Percentiles rank a stretch among this genome's conserved stretches.
Evolutionary conservation across 2,888 invertebrate species (phyloP).

Genomic region (Lasioglossum marginatum): DNA sequence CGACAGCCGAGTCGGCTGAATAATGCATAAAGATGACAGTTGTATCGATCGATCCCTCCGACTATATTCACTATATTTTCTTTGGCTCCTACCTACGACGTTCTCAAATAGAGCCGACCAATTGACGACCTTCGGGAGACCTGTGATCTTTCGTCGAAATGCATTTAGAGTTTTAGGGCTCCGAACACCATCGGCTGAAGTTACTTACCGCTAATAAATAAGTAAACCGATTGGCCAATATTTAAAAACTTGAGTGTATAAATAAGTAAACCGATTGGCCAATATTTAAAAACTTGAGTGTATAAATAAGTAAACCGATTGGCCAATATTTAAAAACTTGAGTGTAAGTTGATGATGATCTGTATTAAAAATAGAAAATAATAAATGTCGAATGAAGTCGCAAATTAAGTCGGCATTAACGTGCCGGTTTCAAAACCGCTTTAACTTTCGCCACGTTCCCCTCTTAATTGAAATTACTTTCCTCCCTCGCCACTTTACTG

Average conservation of each 20-base stretch:
- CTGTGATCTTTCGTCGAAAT: constrained; percentile 13
- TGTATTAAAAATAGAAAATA: background rate
- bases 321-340: too few relatives aligned
- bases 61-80: constrained; percentile 22
- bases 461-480: constrained; percentile 21
- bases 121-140: constrained; percentile 16
- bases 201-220: too few relatives aligned
- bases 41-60: constrained; percentile 22
- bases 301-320: too few relatives aligned
- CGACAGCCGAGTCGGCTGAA: constrained; percentile 32
- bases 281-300: too few relatives aligned
- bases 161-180: background rate
- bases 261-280: too few relatives aligned
- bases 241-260: too few relatives aligned
- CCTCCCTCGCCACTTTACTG: background rate
- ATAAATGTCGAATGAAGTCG: background rate
- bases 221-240: too few relatives aligned
- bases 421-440: constrained; percentile 11
- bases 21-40: constrained; percentile 48
- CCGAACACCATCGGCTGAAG: too few relatives aligned
- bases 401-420: background rate
- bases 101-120: background rate
- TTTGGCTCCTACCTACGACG: background rate
- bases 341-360: too few relatives aligned
- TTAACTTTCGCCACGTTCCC: constrained; percentile 6